phyloP scores from a whole-genome alignment of 2,113 vertebrate species.

The Perca flavescens region DNA sequence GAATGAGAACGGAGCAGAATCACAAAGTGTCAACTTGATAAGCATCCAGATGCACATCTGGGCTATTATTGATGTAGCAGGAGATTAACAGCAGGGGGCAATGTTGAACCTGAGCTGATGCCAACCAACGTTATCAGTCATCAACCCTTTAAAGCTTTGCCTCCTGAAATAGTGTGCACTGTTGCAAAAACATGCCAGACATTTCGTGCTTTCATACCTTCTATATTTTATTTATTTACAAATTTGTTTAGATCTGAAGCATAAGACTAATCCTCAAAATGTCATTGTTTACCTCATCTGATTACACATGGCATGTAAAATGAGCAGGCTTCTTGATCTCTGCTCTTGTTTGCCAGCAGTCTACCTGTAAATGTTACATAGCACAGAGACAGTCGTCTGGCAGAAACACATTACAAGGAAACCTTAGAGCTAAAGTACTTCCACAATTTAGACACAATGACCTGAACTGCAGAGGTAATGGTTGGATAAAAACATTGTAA shows the following conservation, averaged over 20 bases:
- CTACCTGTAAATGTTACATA: conserved; percentile 55
- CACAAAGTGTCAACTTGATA: conserved; percentile 20
- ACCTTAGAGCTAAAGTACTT: conserved; percentile 44
- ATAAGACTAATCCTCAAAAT: background rate
- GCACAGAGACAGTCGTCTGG: conserved; percentile 50
- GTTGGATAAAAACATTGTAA: conserved; percentile 21
- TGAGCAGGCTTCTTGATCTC: background rate
- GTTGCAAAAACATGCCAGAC: background rate
- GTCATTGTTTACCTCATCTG: background rate
- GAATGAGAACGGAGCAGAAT: conserved; percentile 25
- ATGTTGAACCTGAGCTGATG: conserved; percentile 64
- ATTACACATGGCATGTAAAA: background rate
- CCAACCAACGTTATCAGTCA: background rate
- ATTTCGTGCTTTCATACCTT: background rate
- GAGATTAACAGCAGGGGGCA: conserved; percentile 76
- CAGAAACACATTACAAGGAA: conserved; percentile 33
- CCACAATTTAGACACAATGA: conserved; percentile 3
- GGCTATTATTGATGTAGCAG: conserved; percentile 28
- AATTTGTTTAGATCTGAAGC: background rate
- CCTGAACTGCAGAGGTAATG: background rate
- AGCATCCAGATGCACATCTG: conserved; percentile 49
- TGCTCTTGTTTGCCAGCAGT: conserved; percentile 11
- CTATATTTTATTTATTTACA: background rate
- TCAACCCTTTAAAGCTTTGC: background rate
- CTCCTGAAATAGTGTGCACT: background rate